A percentile compares a stretch with the other conserved stretches of the same genome.
Conservation (phyloP, 2,888 invertebrate genomes). For the Nycteola revayana region DNA sequence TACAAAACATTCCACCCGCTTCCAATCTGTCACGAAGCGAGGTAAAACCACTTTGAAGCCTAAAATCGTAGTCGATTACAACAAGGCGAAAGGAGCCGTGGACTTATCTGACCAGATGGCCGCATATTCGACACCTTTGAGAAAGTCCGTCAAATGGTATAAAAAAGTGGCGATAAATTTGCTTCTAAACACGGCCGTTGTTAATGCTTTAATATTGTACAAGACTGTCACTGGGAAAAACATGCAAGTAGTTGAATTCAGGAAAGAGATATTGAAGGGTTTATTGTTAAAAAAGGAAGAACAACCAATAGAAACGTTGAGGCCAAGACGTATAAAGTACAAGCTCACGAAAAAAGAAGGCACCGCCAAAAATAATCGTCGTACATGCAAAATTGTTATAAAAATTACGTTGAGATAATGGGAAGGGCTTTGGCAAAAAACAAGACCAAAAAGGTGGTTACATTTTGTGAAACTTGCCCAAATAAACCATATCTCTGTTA, state of each 20-base stretch:
- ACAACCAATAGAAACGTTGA: too few relatives aligned
- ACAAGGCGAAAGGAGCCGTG: constrained; percentile 22
- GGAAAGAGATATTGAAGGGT: constrained; percentile 5
- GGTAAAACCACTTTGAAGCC: constrained; percentile 10
- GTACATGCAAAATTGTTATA: constrained; percentile 20
- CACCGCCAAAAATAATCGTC: constrained; percentile 9
- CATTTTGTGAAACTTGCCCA: constrained; percentile 22
- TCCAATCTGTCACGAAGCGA: constrained; percentile 5
- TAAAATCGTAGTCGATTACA: constrained; percentile 22
- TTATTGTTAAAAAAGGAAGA: too few relatives aligned
- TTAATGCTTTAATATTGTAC: constrained; percentile 22
- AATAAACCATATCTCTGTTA: constrained; percentile 16
- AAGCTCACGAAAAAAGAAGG: constrained; percentile 12
- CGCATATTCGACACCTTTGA: constrained; percentile 26
- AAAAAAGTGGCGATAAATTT: constrained; percentile 30
- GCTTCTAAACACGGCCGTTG: constrained; percentile 21
- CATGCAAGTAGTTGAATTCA: constrained; percentile 6
- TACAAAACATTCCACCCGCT: constrained; percentile 13
- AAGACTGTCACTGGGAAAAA: constrained; percentile 7
- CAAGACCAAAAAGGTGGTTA: constrained; percentile 17
- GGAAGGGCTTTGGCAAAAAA: constrained; percentile 16
- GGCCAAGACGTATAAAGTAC: constrained; percentile 15
- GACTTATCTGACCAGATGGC: constrained; percentile 28
- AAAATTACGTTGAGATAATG: constrained; percentile 9
- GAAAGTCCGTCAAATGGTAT: constrained; percentile 29